A percentile compares a stretch with the other conserved stretches of the same genome.
Evolutionary conservation across 2,797 vertebrate species (phyloP).

Genomic region (Gadopsis marmoratus): DNA sequence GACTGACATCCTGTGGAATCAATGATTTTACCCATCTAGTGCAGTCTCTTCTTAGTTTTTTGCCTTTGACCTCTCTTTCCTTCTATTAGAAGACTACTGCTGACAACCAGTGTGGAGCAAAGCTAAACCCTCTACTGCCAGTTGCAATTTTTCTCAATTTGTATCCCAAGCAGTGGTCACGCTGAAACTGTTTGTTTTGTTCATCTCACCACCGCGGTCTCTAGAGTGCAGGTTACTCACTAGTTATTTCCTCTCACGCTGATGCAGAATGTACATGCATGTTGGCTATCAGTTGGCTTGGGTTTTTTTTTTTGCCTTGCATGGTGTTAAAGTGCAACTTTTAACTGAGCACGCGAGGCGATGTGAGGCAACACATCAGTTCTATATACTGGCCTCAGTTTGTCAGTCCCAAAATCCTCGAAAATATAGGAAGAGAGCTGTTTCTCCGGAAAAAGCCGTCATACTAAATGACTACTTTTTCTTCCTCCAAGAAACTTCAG

Average conservation of each 20-base stretch:
- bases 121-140: neutral
- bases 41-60: neutral
- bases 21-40: neutral
- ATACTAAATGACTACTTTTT: constrained; percentile 43
- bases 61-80: neutral
- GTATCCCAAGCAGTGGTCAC: neutral
- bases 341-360: neutral
- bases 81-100: neutral
- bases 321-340: neutral
- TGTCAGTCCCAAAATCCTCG: neutral
- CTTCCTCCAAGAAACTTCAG: constrained; percentile 57
- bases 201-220: neutral
- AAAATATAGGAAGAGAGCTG: constrained; percentile 19
- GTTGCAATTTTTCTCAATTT: neutral
- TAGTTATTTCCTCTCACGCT: neutral
- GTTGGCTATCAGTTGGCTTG: neutral
- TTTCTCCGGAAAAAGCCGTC: constrained; percentile 39
- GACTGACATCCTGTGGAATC: neutral
- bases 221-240: neutral
- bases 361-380: neutral
- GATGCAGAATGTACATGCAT: neutral
- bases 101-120: neutral
- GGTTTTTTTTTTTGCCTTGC: neutral
- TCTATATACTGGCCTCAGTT: neutral
- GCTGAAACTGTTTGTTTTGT: neutral